Base-by-base conservation (phyloP, 2,113 vertebrate genomes). In the Neoarius graeffei region DNA sequence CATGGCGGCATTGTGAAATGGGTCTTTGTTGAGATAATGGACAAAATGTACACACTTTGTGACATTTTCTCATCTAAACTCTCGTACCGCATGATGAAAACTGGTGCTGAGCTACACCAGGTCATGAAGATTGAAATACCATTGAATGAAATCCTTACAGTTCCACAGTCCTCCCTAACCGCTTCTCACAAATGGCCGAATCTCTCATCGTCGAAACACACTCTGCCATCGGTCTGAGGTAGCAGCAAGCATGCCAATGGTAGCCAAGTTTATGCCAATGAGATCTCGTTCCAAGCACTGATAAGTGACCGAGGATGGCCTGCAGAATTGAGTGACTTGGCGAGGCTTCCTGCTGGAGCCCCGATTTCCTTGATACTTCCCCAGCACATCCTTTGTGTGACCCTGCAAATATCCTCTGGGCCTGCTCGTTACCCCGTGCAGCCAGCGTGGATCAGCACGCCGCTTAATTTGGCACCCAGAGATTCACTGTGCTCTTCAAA, bases 361-460 rank as follows among this genome's bases (percentile, higher is more conserved):
- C 92, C 92, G 94, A 94, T 94, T 95, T 94, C 91, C 93, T 93
- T 90, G 64, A 89, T 67, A 90, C 90, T 90, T 93, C 93, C 90
- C 87, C 89, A 91, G 90, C 91, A 94, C 91, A 91, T 95, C 92
- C 94, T 94, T 94, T 91, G 94, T 93, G 93, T 94, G 93, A 95
- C 93, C 95, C 94, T 92, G 92, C 93, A 96, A 95, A 95, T 95
- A 95, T 94, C 95, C 95, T 94, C 94, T 94, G 93, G 95, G 94
- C 93, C 92, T 94, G 93, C 94, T 94, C 94, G 96, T 96, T 94
- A 96, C 92, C 91, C 92, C 84, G 83, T 81, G 84, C 90, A 93
- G 91, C 92, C 92, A 92, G 91, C 90, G 90, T 92, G 93, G 90
- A 92, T 91, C 93, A 92, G 89, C 93, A 93, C 93, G 92, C 92